Evolutionary conservation across 2,888 invertebrate genomes (phyloP), one percentile per base, ranked within the genome.

Genomic region (Ochropacha duplaris): DNA sequence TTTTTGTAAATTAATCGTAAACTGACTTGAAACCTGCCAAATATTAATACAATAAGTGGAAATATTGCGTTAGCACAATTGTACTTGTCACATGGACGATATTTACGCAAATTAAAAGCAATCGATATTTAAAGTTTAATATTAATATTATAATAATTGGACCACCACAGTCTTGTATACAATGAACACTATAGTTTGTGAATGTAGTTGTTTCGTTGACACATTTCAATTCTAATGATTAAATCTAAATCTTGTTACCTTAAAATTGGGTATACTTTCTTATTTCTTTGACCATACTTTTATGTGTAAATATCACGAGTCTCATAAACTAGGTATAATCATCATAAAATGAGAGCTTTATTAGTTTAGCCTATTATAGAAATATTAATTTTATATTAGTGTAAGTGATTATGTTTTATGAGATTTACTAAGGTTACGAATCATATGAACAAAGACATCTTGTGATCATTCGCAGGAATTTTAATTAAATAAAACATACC

Each of bases 321-420:
- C 81, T 83, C 83, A 71, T 71, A 59, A 75, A 72, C 72, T 77
- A 81, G 81, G 74, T 83, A 79, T 81, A 77, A 81, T 79, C 78
- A 80, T 79, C 76, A 76, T 86, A 79, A 82, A 81, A 81, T 76
- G 83, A 87, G 86, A 91, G 91, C 91, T 91, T 91, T 91, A 91
- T 86, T 91, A 90, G 88, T 81, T 74, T 88, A 87, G 80, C 76
- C 74, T 72, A 66, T 64, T 62, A 54, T 64, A 66, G 63, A 64
- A 56, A 57, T 59, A 59, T 57, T 54, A 54, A 54, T 57, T 56
- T 58, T 56, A 54, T 60, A 55, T 26, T 34, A 49, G 57, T 54
- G 54, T 50, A 54, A 57, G 54, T 56, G 56, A 54, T 49, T 56
- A 50, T 26, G 50, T 54, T 34, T 54, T 11, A 52, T 31, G 31